Conservation (phyloP, 2,888 invertebrate genomes). For the Apotomis betuletana region DNA sequence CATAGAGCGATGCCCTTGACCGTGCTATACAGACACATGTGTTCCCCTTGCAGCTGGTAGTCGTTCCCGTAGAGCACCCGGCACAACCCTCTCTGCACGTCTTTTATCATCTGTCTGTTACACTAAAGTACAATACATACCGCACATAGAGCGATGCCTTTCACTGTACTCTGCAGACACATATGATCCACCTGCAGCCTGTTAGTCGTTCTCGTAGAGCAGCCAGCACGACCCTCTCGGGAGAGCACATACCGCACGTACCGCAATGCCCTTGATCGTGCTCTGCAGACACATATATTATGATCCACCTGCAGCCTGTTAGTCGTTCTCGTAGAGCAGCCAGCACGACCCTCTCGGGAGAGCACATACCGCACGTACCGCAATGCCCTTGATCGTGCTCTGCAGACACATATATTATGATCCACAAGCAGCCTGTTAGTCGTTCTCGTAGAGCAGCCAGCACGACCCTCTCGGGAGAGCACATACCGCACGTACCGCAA, state of each 20-base stretch:
- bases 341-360: too few species aligned
- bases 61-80: conserved; percentile 71
- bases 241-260: too few species aligned
- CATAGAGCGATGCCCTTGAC: too few species aligned
- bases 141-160: conserved; percentile 75
- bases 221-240: too few species aligned
- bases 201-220: conserved; percentile 42
- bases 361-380: too few species aligned
- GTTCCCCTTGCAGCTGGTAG: conserved; percentile 47
- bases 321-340: too few species aligned
- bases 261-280: too few species aligned
- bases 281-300: conserved; percentile 62
- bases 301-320: conserved; percentile 72
- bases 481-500: too few species aligned
- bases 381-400: too few species aligned
- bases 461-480: conserved; percentile 59
- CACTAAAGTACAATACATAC: conserved; percentile 54
- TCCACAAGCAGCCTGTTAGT: conserved; percentile 56
- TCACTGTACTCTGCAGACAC: conserved; percentile 61
- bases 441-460: conserved; percentile 69
- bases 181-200: conserved; percentile 67
- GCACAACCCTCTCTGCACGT: conserved; percentile 62
- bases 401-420: conserved; percentile 47
- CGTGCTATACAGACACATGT: too few species aligned
- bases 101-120: conserved; percentile 60